Conservation (phyloP, 1,140 invertebrate genomes). For the Caerostris darwini region DNA sequence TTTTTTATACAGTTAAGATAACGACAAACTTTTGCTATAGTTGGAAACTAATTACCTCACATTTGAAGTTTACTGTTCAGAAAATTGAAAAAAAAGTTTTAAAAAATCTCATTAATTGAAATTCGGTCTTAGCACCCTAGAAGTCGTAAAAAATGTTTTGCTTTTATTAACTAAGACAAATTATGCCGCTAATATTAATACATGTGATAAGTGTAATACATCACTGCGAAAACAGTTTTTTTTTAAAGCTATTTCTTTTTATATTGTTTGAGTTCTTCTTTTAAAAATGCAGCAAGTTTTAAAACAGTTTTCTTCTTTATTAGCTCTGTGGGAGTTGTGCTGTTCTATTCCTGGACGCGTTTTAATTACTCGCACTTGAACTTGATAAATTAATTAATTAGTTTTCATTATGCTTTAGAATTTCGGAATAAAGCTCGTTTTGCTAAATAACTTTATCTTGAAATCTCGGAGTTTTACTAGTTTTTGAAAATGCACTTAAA, state of each 20-base stretch:
- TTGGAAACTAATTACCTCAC: conserved; percentile 55
- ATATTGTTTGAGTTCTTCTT: too few relatives aligned
- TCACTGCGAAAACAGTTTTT: background rate
- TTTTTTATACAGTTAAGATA: background rate
- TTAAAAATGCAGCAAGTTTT: background rate
- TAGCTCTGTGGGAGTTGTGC: background rate
- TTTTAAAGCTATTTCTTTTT: background rate
- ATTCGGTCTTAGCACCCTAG: background rate
- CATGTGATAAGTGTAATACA: conserved; percentile 60
- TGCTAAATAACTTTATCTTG: background rate
- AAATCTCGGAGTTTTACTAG: background rate
- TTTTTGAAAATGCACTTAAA: background rate
- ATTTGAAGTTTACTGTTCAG: conserved; percentile 24
- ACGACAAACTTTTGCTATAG: background rate
- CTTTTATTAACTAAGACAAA: conserved; percentile 58
- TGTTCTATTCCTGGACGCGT: conserved; percentile 43
- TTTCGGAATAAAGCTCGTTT: background rate
- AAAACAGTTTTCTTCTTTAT: background rate
- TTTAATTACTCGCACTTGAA: conserved; percentile 64
- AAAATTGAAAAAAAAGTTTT: background rate
- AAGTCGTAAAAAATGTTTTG: background rate
- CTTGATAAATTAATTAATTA: conserved; percentile 72
- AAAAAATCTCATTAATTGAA: conserved; percentile 33
- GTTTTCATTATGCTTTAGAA: conserved; percentile 54
- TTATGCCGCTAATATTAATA: conserved; percentile 68